Evolutionary conservation across 30 jellyfish, hydroid and myxozoan genomes (phyloP), one percentile per base, ranked within the genome.

Genomic region (Clytia hemisphaerica): DNA sequence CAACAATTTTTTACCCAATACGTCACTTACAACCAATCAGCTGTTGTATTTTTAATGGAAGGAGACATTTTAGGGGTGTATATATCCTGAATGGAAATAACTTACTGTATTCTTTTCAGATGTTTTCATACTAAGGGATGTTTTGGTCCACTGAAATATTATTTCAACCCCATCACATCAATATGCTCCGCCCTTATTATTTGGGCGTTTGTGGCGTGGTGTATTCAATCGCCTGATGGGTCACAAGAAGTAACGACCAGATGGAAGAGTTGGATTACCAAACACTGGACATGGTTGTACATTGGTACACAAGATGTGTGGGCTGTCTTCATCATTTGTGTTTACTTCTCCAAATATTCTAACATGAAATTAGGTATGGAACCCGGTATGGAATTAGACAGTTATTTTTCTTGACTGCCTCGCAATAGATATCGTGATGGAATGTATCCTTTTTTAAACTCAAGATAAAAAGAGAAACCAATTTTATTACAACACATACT

Each of bases 241-340:
- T 71, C 96, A 21, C 26, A 60, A 32, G 53, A 36, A 4, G 94
- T 78, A 54, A 72, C 78, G 77, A 15, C 30, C 0, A 78, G 63
- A 62, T 78, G 94, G 94, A 78, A 86, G 48, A 67, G 34, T 9
- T 86, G 96, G 96, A 86, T 86, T 21, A 74, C 92, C 1, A 49
- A 57, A n/a, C 78, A 82, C 18, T 86, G 96, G 96, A 86, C 96
- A 16, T 86, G 96, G 96, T 79, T 86, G 33, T 86, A 86, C 80
- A 86, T 86, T 55, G 96, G 96, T 9, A 86, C 96, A 35, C 96
- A 79, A 36, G 94, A 86, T 50, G 92, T 86, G 22, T 86, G 96
- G 96, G 94, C 94, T 0, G 79, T 78, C 2, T 86, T 86, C 67
- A 72, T 86, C 12, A 72, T 86, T 16, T 71, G 78, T 18, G 61